phyloP scores from a whole-genome alignment of 2,888 invertebrate genomes.

The Gasteruption jaculator region DNA sequence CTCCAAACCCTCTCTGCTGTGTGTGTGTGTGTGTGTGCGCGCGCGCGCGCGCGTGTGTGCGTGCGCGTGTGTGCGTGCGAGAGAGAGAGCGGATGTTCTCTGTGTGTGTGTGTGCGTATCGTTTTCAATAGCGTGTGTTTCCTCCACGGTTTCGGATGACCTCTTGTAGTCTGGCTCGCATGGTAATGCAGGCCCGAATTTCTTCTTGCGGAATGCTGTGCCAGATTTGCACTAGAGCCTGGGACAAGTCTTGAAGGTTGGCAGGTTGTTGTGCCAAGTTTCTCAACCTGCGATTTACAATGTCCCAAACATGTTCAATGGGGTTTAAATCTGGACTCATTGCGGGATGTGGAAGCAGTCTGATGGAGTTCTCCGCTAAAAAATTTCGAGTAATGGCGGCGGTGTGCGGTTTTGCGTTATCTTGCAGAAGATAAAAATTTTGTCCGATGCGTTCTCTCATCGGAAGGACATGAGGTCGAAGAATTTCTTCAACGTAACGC shows the following conservation, averaged over 20 bases:
- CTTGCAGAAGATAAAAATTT: slow-evolving; percentile 20
- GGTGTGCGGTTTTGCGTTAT: slow-evolving; percentile 20
- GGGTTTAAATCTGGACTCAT: slow-evolving; percentile 20
- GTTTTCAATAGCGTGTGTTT: slow-evolving; percentile 12
- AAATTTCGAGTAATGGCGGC: slow-evolving; percentile 16
- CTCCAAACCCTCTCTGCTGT: too few relatives aligned
- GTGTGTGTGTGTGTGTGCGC: slow-evolving; percentile 5
- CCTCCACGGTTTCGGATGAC: slow-evolving; percentile 11
- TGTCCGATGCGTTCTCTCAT: slow-evolving; percentile 6
- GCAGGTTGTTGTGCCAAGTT: slow-evolving; percentile 9
- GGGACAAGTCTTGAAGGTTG: not conserved
- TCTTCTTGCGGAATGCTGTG: slow-evolving; percentile 2
- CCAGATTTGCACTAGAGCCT: slow-evolving; percentile 2
- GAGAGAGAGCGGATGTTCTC: not conserved
- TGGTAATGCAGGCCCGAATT: slow-evolving; percentile 17
- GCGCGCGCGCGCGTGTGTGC: not conserved
- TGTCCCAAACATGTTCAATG: slow-evolving; percentile 21
- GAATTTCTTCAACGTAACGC: slow-evolving; percentile 15
- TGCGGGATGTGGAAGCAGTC: slow-evolving; percentile 15
- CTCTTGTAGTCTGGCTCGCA: slow-evolving; percentile 10
- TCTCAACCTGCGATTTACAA: slow-evolving; percentile 13
- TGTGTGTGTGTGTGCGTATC: too few relatives aligned
- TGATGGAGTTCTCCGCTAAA: slow-evolving; percentile 10
- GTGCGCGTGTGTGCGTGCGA: not conserved
- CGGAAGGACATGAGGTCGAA: slow-evolving; percentile 14